Conservation (phyloP, 2,888 invertebrate genomes). For the Amblyteles armatorius region DNA sequence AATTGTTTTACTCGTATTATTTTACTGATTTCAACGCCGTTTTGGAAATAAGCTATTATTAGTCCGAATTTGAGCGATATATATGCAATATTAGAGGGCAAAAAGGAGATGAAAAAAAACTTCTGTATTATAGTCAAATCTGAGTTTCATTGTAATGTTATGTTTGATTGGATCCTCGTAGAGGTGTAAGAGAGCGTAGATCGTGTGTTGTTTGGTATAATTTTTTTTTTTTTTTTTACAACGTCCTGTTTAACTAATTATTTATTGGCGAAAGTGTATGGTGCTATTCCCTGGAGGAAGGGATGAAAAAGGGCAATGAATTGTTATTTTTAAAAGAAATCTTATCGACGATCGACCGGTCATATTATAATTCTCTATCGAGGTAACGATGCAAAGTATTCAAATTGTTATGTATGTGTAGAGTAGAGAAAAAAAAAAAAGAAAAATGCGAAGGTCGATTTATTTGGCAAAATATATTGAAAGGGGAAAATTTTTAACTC, state of each 20-base stretch:
- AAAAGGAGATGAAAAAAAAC: conserved; percentile 1
- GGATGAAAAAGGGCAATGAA: conserved; percentile 9
- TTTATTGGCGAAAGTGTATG: conserved; percentile 13
- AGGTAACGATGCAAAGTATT: conserved; percentile 25
- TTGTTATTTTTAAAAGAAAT: conserved; percentile 38
- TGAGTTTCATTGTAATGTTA: conserved; percentile 31
- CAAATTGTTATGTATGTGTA: conserved; percentile 15
- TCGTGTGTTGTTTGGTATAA: conserved; percentile 13
- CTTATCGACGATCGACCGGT: conserved; percentile 4
- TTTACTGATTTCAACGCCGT: conserved; percentile 29
- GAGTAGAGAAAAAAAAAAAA: neutral
- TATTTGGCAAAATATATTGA: conserved; percentile 2
- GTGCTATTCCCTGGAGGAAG: conserved; percentile 21
- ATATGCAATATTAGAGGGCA: conserved; percentile 33
- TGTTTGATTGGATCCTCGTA: conserved; percentile 27
- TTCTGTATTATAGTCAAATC: conserved; percentile 9
- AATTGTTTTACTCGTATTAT: conserved; percentile 45
- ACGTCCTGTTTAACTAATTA: neutral
- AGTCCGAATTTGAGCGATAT: conserved; percentile 18
- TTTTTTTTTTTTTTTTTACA: conserved; percentile 13
- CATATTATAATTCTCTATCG: conserved; percentile 11
- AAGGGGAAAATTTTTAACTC: conserved; percentile 1
- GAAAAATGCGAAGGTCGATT: conserved; percentile 8
- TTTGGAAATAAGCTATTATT: conserved; percentile 43
- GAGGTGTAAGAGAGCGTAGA: neutral